phyloP scores from a whole-genome alignment of 2,113 vertebrate genomes.

The Alethe diademata region DNA sequence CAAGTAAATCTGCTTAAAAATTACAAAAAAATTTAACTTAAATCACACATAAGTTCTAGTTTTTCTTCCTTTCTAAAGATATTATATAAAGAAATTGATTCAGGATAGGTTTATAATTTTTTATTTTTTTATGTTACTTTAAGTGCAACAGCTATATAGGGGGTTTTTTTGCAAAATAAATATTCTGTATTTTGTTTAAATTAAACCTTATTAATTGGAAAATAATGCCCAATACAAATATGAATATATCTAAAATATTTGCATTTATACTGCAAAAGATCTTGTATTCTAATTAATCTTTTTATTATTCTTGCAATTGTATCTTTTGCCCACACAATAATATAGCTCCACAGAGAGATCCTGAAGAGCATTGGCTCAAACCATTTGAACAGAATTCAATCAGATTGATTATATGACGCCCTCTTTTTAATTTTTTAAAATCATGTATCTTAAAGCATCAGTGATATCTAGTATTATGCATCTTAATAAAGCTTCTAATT shows the following conservation, averaged over 20 bases:
- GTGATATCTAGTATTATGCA: neutral
- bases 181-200: neutral
- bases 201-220: neutral
- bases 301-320: neutral
- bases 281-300: neutral
- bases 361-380: neutral
- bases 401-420: accelerated
- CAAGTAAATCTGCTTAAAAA: neutral
- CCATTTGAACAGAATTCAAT: neutral
- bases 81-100: neutral
- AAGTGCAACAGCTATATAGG: neutral
- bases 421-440: neutral
- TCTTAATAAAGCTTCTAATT: neutral
- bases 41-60: neutral
- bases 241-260: neutral
- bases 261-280: neutral
- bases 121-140: neutral
- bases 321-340: neutral
- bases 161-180: neutral
- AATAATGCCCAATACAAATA: neutral
- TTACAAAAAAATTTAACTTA: constrained; percentile 1
- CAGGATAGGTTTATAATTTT: neutral
- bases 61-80: neutral
- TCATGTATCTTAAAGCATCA: neutral
- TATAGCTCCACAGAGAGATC: neutral